These are phyloP conservation scores for Sparidentex hasta DNA, from an alignment of 2,797 vertebrate species.

Conservation along the genomic window DNA sequence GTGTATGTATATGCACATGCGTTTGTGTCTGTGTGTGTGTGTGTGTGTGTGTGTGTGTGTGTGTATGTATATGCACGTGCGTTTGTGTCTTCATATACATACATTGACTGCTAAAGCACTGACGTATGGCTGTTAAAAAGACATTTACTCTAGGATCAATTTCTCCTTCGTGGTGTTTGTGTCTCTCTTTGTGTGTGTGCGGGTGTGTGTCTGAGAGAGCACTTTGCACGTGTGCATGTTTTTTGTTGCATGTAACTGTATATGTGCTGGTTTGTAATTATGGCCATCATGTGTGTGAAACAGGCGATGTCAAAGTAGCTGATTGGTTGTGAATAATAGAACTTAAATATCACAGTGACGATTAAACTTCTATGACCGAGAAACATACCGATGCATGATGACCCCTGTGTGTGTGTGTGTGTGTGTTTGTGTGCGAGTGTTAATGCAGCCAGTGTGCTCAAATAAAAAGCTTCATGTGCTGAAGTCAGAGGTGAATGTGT, in stretches of 20 bases:
- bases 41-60: slow-evolving; percentile 11
- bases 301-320: slow-evolving; percentile 63
- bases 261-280: slow-evolving; percentile 32
- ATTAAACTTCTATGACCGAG: slow-evolving; percentile 70
- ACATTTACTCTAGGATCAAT: slow-evolving; percentile 60
- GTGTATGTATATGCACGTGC: slow-evolving; percentile 19
- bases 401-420: slow-evolving; percentile 59
- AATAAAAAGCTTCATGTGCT: slow-evolving; percentile 52
- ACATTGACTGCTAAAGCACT: slow-evolving; percentile 62
- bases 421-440: slow-evolving; percentile 15
- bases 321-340: slow-evolving; percentile 83
- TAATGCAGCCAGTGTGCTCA: slow-evolving; percentile 42
- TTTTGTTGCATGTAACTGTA: slow-evolving; percentile 11
- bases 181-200: slow-evolving; percentile 15
- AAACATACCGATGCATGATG: slow-evolving; percentile 54
- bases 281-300: slow-evolving; percentile 41
- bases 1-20: slow-evolving; percentile 18
- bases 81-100: slow-evolving; percentile 68
- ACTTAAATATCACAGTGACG: slow-evolving; percentile 71
- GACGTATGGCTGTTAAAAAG: slow-evolving; percentile 73
- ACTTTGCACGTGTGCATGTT: background rate
- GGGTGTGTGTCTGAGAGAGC: background rate
- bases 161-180: slow-evolving; percentile 37
- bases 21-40: slow-evolving; percentile 46
- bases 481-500: slow-evolving; percentile 53